phyloP scores from a whole-genome alignment of 2,888 invertebrate species.

The Orthosia gothica region DNA sequence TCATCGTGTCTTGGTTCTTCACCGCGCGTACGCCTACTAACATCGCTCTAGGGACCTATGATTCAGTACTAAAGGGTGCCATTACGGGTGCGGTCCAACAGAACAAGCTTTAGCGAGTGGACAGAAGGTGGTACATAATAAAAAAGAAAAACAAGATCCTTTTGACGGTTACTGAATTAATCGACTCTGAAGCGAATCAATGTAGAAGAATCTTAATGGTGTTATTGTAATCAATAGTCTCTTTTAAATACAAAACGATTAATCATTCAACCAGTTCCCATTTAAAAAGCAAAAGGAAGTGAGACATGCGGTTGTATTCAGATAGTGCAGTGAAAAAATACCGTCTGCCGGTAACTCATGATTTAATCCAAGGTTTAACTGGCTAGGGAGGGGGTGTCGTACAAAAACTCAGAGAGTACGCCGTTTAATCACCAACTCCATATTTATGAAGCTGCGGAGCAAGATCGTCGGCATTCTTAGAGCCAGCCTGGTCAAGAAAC shows the following conservation, averaged over 20 bases:
- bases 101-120: conserved; percentile 50
- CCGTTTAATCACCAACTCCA: conserved; percentile 87
- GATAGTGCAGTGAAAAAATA: conserved; percentile 49
- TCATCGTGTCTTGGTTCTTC: conserved; percentile 67
- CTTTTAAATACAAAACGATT: conserved; percentile 47
- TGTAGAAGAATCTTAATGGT: conserved; percentile 43
- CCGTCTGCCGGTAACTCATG: conserved; percentile 66
- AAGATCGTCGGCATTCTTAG: conserved; percentile 87
- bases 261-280: conserved; percentile 48
- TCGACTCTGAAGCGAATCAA: conserved; percentile 40
- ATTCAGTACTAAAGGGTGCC: conserved; percentile 74
- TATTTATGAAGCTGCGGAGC: conserved; percentile 86
- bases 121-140: too few species aligned
- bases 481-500: conserved; percentile 67
- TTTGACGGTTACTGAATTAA: conserved; percentile 45
- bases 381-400: conserved; percentile 67
- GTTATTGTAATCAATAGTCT: conserved; percentile 52
- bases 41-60: conserved; percentile 71
- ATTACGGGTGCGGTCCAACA: conserved; percentile 69
- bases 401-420: conserved; percentile 81
- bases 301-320: conserved; percentile 52
- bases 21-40: conserved; percentile 67
- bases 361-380: conserved; percentile 71
- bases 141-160: conserved; percentile 13
- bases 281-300: conserved; percentile 58